Conservation (phyloP, 2,113 vertebrate genomes). For the Andinoacara biseriatus region DNA sequence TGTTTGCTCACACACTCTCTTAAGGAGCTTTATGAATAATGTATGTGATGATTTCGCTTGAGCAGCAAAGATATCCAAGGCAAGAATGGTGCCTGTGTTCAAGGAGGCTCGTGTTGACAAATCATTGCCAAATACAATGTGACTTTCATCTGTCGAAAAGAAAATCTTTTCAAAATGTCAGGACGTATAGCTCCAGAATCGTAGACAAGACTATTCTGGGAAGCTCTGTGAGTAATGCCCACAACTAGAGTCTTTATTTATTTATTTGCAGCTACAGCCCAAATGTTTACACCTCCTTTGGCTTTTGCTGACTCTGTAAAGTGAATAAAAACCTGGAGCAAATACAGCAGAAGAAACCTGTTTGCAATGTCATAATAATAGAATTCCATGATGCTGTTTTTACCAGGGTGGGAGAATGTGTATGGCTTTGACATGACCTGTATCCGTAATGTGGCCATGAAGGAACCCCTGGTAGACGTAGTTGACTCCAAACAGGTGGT, state of each 20-base stretch:
- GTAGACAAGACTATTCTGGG: background rate
- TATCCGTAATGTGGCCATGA: slow-evolving; percentile 96
- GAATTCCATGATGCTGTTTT: slow-evolving; percentile 27
- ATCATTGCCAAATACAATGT: background rate
- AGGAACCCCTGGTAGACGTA: slow-evolving; percentile 95
- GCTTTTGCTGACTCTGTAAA: background rate
- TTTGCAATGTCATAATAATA: background rate
- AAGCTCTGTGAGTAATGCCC: background rate
- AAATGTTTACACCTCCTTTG: background rate
- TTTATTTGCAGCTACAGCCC: background rate
- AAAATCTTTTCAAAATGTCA: slow-evolving; percentile 3
- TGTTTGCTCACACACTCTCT: slow-evolving; percentile 46
- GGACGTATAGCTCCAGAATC: background rate
- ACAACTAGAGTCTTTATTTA: background rate
- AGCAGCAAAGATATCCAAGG: background rate
- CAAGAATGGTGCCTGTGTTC: background rate
- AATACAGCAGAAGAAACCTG: background rate
- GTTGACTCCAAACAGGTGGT: slow-evolving; percentile 98
- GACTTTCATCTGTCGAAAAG: slow-evolving; percentile 34
- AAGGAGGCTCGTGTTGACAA: slow-evolving; percentile 25
- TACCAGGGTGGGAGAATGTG: slow-evolving; percentile 98
- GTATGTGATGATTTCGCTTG: slow-evolving; percentile 10
- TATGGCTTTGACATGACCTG: slow-evolving; percentile 99
- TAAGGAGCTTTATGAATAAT: slow-evolving; percentile 61
- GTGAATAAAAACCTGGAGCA: background rate